Evolutionary conservation across 2,888 invertebrate species (phyloP).

Genomic region (Heliconius hortense): DNA sequence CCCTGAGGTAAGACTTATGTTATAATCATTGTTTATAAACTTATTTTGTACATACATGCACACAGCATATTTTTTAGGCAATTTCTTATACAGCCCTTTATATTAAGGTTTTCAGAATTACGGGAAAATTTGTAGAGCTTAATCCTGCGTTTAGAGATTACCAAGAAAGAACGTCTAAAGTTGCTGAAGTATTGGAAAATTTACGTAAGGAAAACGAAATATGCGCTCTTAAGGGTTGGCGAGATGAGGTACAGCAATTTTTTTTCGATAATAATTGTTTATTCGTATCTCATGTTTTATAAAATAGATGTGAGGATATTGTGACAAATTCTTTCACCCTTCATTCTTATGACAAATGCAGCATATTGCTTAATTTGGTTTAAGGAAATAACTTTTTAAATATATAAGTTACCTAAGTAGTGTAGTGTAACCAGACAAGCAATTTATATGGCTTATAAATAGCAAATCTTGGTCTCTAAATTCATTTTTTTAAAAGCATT

Average conservation of each 20-base stretch:
- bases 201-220: conserved; percentile 89
- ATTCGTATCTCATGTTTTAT: background rate
- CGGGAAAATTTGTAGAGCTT: conserved; percentile 88
- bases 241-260: conserved; percentile 89
- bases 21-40: conserved; percentile 13
- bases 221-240: conserved; percentile 93
- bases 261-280: background rate
- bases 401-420: too few species aligned
- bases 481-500: background rate
- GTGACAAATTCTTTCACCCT: background rate
- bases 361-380: background rate
- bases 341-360: background rate
- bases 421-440: background rate
- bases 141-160: conserved; percentile 94
- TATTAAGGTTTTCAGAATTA: conserved; percentile 86
- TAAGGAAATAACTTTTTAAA: background rate
- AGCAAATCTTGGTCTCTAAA: background rate
- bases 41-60: background rate
- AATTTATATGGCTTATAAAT: background rate
- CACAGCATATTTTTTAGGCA: background rate
- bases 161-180: conserved; percentile 88
- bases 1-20: conserved; percentile 87
- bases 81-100: conserved; percentile 15
- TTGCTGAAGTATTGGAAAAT: conserved; percentile 90
- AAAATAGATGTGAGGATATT: too few species aligned